phyloP scores from a whole-genome alignment of 2,888 invertebrate species.

The Yponomeuta sedellus region DNA sequence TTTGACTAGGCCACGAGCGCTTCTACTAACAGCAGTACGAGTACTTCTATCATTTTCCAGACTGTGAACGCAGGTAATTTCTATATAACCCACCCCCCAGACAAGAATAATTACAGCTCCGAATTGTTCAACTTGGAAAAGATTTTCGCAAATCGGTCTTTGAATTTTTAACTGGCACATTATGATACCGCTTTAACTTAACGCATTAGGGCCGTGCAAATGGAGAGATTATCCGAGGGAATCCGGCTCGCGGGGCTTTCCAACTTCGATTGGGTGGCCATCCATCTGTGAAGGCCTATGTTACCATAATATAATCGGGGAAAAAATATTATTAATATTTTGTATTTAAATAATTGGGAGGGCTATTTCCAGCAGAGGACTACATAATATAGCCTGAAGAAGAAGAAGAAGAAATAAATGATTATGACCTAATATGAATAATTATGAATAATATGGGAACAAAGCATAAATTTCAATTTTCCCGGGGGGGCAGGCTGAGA shows the following conservation, averaged over 20 bases:
- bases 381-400: no score
- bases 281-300: neutral
- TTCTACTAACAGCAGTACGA: neutral
- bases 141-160: slow-evolving; percentile 2
- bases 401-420: no score
- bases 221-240: neutral
- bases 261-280: neutral
- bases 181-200: slow-evolving; percentile 1
- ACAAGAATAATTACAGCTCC: neutral
- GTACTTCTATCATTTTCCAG: neutral
- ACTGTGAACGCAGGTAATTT: neutral
- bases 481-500: no score
- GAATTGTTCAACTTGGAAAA: slow-evolving; percentile 7
- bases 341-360: no score
- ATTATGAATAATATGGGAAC: no score
- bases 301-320: no score
- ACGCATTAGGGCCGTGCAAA: neutral
- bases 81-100: neutral
- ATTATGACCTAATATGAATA: no score
- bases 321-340: no score
- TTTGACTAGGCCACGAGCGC: no score
- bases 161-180: neutral
- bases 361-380: no score
- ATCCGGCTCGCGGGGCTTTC: neutral
- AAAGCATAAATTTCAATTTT: no score